phyloP scores from a whole-genome alignment of 2,888 invertebrate species.

The Diaphora mendica region DNA sequence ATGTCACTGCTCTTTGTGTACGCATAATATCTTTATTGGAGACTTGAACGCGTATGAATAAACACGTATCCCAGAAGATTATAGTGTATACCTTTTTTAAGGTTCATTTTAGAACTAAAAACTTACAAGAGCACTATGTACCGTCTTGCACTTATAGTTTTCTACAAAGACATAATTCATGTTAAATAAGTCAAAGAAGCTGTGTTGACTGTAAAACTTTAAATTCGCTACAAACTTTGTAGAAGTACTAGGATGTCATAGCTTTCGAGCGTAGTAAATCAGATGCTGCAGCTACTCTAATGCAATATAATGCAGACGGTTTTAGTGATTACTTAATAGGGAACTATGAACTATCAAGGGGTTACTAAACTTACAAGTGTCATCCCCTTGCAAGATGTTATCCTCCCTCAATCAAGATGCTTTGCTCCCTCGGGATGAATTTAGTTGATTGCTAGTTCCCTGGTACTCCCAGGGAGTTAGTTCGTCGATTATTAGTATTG shows the following conservation, averaged over 20 bases:
- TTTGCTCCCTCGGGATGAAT: conserved; percentile 37
- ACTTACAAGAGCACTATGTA: conserved; percentile 9
- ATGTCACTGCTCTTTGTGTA: not conserved
- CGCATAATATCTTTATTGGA: not conserved
- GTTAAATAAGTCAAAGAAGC: conserved; percentile 50
- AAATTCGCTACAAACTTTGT: conserved; percentile 29
- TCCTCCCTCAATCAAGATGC: too few species aligned
- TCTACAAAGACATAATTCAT: conserved; percentile 49
- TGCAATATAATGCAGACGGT: conserved; percentile 18
- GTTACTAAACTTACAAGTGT: conserved; percentile 9
- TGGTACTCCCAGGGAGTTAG: conserved; percentile 40
- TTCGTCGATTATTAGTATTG: conserved; percentile 13
- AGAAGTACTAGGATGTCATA: conserved; percentile 40
- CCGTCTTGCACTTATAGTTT: conserved; percentile 30
- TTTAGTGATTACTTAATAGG: conserved; percentile 28
- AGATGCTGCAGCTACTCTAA: conserved; percentile 28
- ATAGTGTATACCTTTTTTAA: too few species aligned
- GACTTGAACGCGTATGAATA: not conserved
- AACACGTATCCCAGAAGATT: too few species aligned
- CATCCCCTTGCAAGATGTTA: conserved; percentile 37
- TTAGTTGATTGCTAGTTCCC: conserved; percentile 39
- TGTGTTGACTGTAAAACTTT: conserved; percentile 47
- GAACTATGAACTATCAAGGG: conserved; percentile 12
- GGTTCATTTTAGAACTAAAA: conserved; percentile 26
- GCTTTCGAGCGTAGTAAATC: conserved; percentile 39